Conservation (phyloP, 2,888 invertebrate genomes). For the Muschampia plurimacula region DNA sequence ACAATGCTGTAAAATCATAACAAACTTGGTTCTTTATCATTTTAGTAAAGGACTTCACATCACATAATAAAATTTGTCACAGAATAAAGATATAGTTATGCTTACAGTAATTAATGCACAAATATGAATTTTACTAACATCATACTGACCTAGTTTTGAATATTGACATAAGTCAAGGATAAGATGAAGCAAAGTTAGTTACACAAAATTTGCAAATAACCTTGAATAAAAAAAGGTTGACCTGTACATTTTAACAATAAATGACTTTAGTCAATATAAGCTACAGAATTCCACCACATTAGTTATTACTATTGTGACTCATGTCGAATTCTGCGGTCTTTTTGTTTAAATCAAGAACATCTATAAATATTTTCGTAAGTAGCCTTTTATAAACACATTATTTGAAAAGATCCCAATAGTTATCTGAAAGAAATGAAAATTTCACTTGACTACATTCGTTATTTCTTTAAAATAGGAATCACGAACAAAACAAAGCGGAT, state of each 20-base stretch:
- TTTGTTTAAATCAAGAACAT: slow-evolving; percentile 3
- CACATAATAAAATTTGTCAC: neutral
- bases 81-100: neutral
- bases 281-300: neutral
- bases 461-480: slow-evolving; percentile 20
- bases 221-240: neutral
- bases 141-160: slow-evolving; percentile 31
- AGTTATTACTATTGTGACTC: slow-evolving; percentile 11
- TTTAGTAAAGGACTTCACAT: neutral
- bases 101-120: slow-evolving; percentile 1
- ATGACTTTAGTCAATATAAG: neutral
- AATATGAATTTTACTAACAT: slow-evolving; percentile 7
- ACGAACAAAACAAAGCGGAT: slow-evolving; percentile 23
- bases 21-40: neutral
- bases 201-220: slow-evolving; percentile 20
- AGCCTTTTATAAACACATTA: neutral
- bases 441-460: neutral
- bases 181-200: slow-evolving; percentile 15
- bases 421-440: neutral
- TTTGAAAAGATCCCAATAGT: neutral
- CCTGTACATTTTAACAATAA: slow-evolving; percentile 9
- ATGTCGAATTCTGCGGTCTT: neutral
- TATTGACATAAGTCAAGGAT: slow-evolving; percentile 27
- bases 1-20: neutral
- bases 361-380: neutral